Percentiles rank a stretch among this genome's conserved stretches.
These are phyloP conservation scores for Aphidius ervi DNA, from an alignment of 1,140 invertebrate species.

Conservation along the genomic window DNA sequence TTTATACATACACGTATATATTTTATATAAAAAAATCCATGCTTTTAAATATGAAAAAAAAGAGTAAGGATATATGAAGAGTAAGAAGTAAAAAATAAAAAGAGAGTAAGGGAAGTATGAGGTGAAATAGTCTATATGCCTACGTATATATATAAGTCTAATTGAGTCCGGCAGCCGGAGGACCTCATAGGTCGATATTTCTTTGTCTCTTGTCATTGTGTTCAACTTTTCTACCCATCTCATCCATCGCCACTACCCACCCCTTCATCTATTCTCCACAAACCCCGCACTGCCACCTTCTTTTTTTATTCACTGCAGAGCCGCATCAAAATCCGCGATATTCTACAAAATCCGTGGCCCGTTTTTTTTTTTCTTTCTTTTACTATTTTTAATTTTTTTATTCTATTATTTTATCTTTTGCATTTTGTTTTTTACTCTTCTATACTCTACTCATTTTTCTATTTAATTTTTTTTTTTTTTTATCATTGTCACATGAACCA, in stretches of 20 bases:
- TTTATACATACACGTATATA: no score
- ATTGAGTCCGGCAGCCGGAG: slow-evolving; percentile 25
- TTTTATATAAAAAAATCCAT: no score
- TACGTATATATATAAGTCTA: slow-evolving; percentile 23
- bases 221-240: neutral
- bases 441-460: neutral
- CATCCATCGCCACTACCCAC: neutral
- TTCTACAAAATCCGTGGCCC: slow-evolving; percentile 22
- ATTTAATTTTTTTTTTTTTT: slow-evolving; percentile 10
- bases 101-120: no score
- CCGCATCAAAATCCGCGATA: slow-evolving; percentile 19
- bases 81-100: no score
- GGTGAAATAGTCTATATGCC: no score
- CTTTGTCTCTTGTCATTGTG: slow-evolving; percentile 25
- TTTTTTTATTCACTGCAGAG: slow-evolving; percentile 25
- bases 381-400: slow-evolving; percentile 1
- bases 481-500: no score
- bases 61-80: no score
- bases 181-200: slow-evolving; percentile 23
- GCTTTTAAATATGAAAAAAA: no score
- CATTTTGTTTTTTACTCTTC: neutral
- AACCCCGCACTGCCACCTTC: neutral
- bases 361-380: slow-evolving; percentile 18
- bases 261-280: neutral
- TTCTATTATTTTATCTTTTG: neutral